These are phyloP conservation scores for Equus quagga DNA, from an alignment of 2,113 vertebrate genomes.

Conservation along the genomic window DNA sequence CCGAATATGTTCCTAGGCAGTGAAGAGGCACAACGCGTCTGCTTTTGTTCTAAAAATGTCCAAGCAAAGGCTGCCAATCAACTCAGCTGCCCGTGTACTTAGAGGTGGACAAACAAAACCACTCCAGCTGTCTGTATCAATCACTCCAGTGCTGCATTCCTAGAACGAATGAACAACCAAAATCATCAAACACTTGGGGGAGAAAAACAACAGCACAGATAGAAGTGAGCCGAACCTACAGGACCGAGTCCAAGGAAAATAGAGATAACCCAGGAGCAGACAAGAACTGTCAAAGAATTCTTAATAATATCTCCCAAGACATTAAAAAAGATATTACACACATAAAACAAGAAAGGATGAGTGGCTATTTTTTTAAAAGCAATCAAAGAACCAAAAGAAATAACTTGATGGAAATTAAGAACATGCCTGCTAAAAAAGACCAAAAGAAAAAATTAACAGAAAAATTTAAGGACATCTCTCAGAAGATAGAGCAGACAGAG, in stretches of 20 bases:
- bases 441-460: not conserved
- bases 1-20: not conserved
- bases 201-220: not conserved
- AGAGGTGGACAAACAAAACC: not conserved
- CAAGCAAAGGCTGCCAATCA: not conserved
- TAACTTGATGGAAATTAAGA: slow-evolving; percentile 19
- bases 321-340: not conserved
- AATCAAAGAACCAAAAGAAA: slow-evolving; percentile 28
- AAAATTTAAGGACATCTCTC: slow-evolving; percentile 4
- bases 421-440: slow-evolving; percentile 15
- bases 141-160: not conserved
- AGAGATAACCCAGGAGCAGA: not conserved
- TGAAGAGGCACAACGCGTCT: not conserved
- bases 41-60: not conserved
- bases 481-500: not conserved
- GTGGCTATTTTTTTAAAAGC: not conserved
- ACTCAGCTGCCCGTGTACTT: not conserved
- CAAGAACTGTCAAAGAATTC: not conserved
- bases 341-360: not conserved
- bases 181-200: not conserved
- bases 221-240: not conserved
- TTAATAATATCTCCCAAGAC: not conserved
- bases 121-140: too few species aligned
- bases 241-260: not conserved
- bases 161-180: not conserved